Evolutionary conservation across 2,113 vertebrate genomes (phyloP), one percentile per base, ranked within the genome.

Genomic region (Tinamus guttatus): DNA sequence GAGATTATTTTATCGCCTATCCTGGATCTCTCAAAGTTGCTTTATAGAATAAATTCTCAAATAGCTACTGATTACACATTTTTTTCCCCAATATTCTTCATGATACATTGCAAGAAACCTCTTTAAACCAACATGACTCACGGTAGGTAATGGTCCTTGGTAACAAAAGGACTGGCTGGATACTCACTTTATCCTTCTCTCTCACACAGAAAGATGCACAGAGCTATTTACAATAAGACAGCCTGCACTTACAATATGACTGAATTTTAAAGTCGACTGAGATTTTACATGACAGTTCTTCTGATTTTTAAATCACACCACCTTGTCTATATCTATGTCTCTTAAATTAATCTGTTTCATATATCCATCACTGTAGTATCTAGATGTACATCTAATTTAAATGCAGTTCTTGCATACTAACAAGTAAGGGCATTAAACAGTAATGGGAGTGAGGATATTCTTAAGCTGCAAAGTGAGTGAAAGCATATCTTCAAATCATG

Each of bases 371-470:
- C 20, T 69, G 18, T n/a, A 14, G 43, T 63, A 49, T 62, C n/a
- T 69, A 93, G 91, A 89, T 87, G 24, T 8, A 6, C 80, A 95
- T 89, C 91, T 94, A 40, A 79, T 87, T 85, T 77, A 89, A 94
- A 89, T 83, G 34, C 25, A 77, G 82, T 71, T 94, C 82, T 85
- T 81, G 77, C 64, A 81, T 81, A 83, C 47, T 80, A 11, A 5
- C 38, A 81, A 38, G 38, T 59, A 85, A 94, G 38, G 64, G 13
- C 27, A 52, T 52, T 52, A 52, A 52, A 27, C 12, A 13, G 51
- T 52, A 52, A 52, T 27, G 51, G 27, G 51, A 25, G 25, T 52
- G 51, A 52, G 51, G 24, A 64, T 78, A 91, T 82, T 12, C 74
- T 90, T 73, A 94, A 20, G 47, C 74, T 82, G 63, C 41, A 52